These are phyloP conservation scores for Salvelinus namaycush DNA, from an alignment of 2,113 vertebrate species.

Conservation along the genomic window DNA sequence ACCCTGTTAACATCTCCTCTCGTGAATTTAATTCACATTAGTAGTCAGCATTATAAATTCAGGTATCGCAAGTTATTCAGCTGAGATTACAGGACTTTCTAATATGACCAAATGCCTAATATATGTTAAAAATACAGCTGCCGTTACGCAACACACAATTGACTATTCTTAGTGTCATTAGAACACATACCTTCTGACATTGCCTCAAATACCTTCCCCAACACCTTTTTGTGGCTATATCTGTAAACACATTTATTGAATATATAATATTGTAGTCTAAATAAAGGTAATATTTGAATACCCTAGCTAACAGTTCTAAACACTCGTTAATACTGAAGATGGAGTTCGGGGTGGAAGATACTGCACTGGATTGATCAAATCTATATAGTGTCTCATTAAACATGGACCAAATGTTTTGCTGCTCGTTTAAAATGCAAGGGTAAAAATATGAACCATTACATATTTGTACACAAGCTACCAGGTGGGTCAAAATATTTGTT, in stretches of 20 bases:
- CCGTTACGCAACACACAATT: constrained; percentile 9
- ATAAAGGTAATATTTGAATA: background rate
- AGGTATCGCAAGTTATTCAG: background rate
- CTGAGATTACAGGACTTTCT: constrained; percentile 8
- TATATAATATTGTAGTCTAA: background rate
- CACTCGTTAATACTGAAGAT: too few relatives aligned
- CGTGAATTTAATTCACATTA: background rate
- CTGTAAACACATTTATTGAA: constrained; percentile 1
- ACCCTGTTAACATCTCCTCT: background rate
- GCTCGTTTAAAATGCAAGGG: background rate
- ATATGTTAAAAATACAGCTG: constrained; percentile 55
- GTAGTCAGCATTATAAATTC: background rate
- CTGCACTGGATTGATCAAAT: background rate
- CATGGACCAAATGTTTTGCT: background rate
- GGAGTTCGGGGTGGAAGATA: background rate
- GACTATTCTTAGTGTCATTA: background rate
- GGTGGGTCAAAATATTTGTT: too few relatives aligned
- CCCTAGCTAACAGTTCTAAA: too few relatives aligned
- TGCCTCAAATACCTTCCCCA: constrained; percentile 24
- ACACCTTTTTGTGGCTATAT: background rate
- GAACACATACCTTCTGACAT: constrained; percentile 8
- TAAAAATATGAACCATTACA: too few relatives aligned
- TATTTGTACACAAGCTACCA: too few relatives aligned
- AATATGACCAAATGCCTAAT: constrained; percentile 30
- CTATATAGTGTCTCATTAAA: background rate